Conservation (phyloP, 2,113 vertebrate genomes). For the Anoura caudifer region DNA sequence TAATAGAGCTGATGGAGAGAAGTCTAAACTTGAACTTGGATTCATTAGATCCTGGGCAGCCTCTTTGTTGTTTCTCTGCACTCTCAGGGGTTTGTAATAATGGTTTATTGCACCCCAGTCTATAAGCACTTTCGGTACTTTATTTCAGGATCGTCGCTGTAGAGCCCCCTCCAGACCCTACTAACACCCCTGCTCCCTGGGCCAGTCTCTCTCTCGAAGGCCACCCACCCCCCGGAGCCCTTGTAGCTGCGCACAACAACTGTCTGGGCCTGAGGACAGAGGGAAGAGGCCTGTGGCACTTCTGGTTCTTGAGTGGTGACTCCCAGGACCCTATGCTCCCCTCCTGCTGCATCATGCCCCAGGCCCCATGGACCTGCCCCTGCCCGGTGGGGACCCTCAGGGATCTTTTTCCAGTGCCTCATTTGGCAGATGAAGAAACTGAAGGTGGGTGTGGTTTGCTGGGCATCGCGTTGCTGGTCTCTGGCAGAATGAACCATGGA, state of each 20-base stretch:
- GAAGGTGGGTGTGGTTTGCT: background rate
- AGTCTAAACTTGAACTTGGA: background rate
- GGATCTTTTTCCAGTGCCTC: background rate
- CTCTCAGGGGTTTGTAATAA: background rate
- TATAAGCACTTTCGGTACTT: background rate
- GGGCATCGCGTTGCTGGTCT: background rate
- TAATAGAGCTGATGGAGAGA: background rate
- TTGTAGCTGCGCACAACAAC: background rate
- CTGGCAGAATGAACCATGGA: background rate
- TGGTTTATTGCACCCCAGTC: background rate
- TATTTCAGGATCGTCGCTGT: background rate
- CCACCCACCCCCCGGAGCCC: background rate
- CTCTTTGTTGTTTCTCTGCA: background rate
- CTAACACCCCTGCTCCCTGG: too few relatives aligned
- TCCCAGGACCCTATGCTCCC: background rate
- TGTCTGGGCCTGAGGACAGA: background rate
- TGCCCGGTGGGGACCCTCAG: background rate
- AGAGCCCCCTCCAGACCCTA: background rate
- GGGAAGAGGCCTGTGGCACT: background rate
- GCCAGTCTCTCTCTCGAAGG: background rate
- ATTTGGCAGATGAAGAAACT: background rate
- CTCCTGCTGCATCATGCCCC: background rate
- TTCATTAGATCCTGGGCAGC: background rate
- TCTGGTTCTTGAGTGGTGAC: background rate
- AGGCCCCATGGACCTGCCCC: background rate